These are phyloP conservation scores for Panzeria rudis DNA, from an alignment of 2,888 invertebrate genomes.

Conservation along the genomic window DNA sequence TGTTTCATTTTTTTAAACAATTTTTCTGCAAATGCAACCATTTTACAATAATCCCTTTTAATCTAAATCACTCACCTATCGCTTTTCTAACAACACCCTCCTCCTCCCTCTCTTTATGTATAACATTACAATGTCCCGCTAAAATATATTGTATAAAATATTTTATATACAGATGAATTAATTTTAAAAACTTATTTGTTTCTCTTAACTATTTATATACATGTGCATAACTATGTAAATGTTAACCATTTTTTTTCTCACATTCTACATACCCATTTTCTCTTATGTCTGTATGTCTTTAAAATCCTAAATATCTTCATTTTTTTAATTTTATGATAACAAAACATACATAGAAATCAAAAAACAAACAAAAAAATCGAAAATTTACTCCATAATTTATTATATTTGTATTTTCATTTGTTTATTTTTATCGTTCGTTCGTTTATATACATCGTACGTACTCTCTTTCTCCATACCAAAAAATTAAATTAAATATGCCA, in stretches of 20 bases:
- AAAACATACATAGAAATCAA: constrained; percentile 57
- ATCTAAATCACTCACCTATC: constrained; percentile 5
- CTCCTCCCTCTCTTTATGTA: not conserved
- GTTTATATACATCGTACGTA: constrained; percentile 78
- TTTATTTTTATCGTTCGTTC: constrained; percentile 82
- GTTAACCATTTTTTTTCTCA: constrained; percentile 9
- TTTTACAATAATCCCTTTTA: constrained; percentile 59
- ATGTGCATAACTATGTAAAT: not conserved
- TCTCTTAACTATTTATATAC: not conserved
- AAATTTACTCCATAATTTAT: constrained; percentile 81
- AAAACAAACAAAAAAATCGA: constrained; percentile 67
- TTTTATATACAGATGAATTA: not conserved
- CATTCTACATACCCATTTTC: constrained; percentile 63
- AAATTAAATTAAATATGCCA: constrained; percentile 49
- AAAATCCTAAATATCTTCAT: constrained; percentile 32
- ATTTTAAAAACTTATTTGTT: not conserved
- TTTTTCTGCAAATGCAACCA: constrained; percentile 6
- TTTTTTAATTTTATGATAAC: constrained; percentile 44
- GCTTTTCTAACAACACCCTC: not conserved
- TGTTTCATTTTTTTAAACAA: not conserved
- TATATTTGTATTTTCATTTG: constrained; percentile 83
- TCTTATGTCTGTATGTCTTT: constrained; percentile 50
- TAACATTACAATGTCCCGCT: not conserved
- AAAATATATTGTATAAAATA: not conserved
- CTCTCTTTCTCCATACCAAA: constrained; percentile 77